Evolutionary conservation across 2,888 invertebrate genomes (phyloP).

Genomic region (Ornithoptera alexandrae): DNA sequence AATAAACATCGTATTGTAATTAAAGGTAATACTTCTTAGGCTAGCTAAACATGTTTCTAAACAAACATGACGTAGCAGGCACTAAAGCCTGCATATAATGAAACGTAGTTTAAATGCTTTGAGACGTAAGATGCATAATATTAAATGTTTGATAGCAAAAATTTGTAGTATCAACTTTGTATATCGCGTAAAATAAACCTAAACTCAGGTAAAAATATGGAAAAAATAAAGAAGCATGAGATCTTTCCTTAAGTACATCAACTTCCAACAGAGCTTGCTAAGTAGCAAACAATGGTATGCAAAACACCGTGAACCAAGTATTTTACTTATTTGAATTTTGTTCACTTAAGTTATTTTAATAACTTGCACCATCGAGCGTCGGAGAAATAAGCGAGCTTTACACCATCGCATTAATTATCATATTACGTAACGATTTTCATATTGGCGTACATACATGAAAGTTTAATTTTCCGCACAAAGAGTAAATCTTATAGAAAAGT

Average conservation of each 20-base stretch:
- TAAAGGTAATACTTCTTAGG: too few relatives aligned
- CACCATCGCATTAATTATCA: slow-evolving; percentile 45
- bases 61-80: too few relatives aligned
- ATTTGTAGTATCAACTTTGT: neutral
- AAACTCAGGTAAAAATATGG: neutral
- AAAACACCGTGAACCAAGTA: slow-evolving; percentile 45
- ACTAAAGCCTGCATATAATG: too few relatives aligned
- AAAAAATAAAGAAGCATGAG: slow-evolving; percentile 7
- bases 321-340: slow-evolving; percentile 61
- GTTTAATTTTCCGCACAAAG: too few relatives aligned
- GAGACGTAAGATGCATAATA: too few relatives aligned
- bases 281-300: slow-evolving; percentile 44
- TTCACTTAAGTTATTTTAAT: slow-evolving; percentile 54
- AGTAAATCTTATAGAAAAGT: too few relatives aligned
- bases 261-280: slow-evolving; percentile 33
- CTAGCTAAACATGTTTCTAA: too few relatives aligned
- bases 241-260: slow-evolving; percentile 32
- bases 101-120: too few relatives aligned
- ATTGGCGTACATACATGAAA: too few relatives aligned
- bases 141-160: too few relatives aligned
- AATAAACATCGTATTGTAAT: too few relatives aligned
- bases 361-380: slow-evolving; percentile 41
- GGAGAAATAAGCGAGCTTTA: slow-evolving; percentile 47
- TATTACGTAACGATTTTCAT: slow-evolving; percentile 7
- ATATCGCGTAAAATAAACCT: neutral